A percentile compares a stretch with the other conserved stretches of the same genome.
These are phyloP conservation scores for Caerostris extrusa DNA, from an alignment of 1,140 invertebrate genomes.

Conservation along the genomic window DNA sequence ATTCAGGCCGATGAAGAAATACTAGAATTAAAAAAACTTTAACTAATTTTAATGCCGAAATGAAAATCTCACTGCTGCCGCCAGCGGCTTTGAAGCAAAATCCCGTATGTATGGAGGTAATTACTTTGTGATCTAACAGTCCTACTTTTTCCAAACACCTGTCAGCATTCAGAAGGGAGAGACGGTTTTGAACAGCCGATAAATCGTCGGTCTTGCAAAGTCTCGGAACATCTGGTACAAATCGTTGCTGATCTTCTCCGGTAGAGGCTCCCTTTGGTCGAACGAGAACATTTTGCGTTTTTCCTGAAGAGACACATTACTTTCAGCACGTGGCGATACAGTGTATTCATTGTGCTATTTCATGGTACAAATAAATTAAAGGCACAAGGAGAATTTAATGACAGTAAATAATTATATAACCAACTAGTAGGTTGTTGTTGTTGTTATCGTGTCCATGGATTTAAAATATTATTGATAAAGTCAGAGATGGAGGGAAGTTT, in stretches of 20 bases:
- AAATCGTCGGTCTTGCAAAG: slow-evolving; percentile 35
- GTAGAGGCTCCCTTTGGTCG: background rate
- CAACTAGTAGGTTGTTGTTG: too few species aligned
- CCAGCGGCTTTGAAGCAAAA: slow-evolving; percentile 51
- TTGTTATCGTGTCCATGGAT: too few species aligned
- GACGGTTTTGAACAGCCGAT: background rate
- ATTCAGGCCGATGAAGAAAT: too few species aligned
- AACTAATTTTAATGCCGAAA: too few species aligned
- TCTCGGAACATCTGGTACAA: slow-evolving; percentile 45
- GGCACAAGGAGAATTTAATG: too few species aligned
- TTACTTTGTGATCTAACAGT: slow-evolving; percentile 27
- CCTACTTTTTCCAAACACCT: slow-evolving; percentile 52
- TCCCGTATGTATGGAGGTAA: slow-evolving; percentile 44
- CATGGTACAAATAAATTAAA: too few species aligned
- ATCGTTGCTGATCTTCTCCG: background rate
- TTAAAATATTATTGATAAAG: too few species aligned
- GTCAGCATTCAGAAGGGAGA: slow-evolving; percentile 10
- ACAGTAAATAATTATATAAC: too few species aligned
- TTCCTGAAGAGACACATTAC: background rate
- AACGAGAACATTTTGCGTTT: background rate
- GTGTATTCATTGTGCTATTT: too few species aligned
- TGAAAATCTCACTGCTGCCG: slow-evolving; percentile 10
- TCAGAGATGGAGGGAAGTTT: too few species aligned
- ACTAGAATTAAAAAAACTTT: too few species aligned
- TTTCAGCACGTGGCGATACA: too few species aligned